phyloP scores from a whole-genome alignment of 2,888 invertebrate genomes.

The Cremastobaeus sp. region DNA sequence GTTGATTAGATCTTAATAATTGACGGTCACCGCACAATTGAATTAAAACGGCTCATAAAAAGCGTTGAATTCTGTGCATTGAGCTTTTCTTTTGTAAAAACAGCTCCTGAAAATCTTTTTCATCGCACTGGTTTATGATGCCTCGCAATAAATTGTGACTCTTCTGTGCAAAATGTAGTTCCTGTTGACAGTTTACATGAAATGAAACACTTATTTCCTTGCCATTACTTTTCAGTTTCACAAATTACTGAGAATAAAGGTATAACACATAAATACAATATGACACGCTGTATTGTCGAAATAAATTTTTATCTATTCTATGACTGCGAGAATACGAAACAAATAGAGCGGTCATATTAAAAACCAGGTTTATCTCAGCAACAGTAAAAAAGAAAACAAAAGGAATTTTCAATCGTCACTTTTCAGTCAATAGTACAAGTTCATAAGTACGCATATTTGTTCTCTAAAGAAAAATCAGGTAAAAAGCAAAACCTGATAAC shows the following conservation, averaged over 20 bases:
- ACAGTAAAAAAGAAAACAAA: slow-evolving; percentile 25
- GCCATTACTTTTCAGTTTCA: slow-evolving; percentile 33
- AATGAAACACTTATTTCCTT: slow-evolving; percentile 27
- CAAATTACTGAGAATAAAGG: slow-evolving; percentile 29
- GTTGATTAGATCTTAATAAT: slow-evolving; percentile 11
- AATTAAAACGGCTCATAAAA: slow-evolving; percentile 54
- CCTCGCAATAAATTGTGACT: slow-evolving; percentile 44
- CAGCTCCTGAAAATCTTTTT: slow-evolving; percentile 36
- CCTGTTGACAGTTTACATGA: slow-evolving; percentile 45
- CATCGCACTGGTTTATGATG: slow-evolving; percentile 50
- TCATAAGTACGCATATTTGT: slow-evolving; percentile 19
- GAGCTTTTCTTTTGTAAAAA: slow-evolving; percentile 59
- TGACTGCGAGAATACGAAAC: not conserved
- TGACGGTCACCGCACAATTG: slow-evolving; percentile 49
- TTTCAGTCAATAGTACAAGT: slow-evolving; percentile 13
- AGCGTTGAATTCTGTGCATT: slow-evolving; percentile 56
- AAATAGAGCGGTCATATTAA: slow-evolving; percentile 8
- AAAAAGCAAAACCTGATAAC: slow-evolving; percentile 19
- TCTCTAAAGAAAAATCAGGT: slow-evolving; percentile 18
- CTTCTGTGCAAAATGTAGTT: slow-evolving; percentile 55
- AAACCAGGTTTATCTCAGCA: slow-evolving; percentile 26
- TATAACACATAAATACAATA: slow-evolving; percentile 13
- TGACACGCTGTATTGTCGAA: slow-evolving; percentile 13
- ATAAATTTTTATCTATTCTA: too few relatives aligned
- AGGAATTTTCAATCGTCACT: slow-evolving; percentile 15